These are phyloP conservation scores for Asarcornis scutulata DNA, from an alignment of 2,113 vertebrate genomes.

Conservation along the genomic window DNA sequence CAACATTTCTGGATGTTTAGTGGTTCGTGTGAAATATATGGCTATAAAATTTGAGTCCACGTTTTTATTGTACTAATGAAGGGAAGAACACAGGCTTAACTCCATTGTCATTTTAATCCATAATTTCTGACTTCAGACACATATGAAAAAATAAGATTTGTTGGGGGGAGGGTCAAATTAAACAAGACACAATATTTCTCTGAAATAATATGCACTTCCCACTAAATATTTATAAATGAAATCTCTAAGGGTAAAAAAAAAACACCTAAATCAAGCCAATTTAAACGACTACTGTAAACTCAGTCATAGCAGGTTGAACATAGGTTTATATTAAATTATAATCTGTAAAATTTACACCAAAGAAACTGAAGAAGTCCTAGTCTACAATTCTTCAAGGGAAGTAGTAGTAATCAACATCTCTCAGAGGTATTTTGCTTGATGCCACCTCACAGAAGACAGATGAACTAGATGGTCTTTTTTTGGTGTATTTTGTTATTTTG, in stretches of 20 bases:
- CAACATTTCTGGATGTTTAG: neutral
- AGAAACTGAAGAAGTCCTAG: neutral
- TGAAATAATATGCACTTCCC: neutral
- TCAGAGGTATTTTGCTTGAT: neutral
- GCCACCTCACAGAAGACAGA: neutral
- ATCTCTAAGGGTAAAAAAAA: neutral
- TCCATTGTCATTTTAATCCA: neutral
- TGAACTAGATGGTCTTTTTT: neutral
- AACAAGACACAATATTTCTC: neutral
- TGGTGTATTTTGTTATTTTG: neutral
- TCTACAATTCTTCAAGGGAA: neutral
- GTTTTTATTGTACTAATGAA: neutral
- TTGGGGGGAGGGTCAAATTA: neutral
- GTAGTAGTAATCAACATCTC: neutral
- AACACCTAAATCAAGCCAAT: neutral
- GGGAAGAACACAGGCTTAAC: neutral
- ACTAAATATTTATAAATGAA: neutral
- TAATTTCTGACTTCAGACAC: neutral
- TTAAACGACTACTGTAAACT: neutral
- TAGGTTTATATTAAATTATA: neutral
- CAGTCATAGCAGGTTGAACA: neutral
- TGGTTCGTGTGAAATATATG: neutral
- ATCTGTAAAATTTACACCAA: neutral
- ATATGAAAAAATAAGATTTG: neutral
- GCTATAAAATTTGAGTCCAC: neutral